Base-by-base conservation (phyloP, 2,797 vertebrate genomes). In the Cebuella pygmaea region DNA sequence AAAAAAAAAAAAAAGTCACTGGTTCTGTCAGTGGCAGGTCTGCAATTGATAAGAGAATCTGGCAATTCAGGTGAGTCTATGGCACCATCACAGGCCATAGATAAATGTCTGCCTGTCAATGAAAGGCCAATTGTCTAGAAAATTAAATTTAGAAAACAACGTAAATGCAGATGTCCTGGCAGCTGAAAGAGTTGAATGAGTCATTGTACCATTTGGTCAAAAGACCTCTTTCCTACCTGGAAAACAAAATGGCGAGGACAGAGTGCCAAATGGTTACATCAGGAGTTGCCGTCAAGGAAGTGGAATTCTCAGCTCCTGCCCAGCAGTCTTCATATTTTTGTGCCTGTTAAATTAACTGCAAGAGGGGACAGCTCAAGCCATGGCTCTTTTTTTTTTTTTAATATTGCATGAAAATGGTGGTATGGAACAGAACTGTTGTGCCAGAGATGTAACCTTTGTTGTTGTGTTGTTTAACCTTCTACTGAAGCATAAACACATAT, bases 131-230 rank as follows among this genome's bases (percentile, higher is more conserved):
- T 95, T 97, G 97, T 97, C 93, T 98, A 96, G 98, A 98, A 99
- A 98, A 99, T 98, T 92, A 97, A 93, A 96, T 98, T 98, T 96
- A 95, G 97, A 97, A 97, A 93, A 97, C 26, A 95, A 95, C 95
- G 97, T 97, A 98, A 98, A 97, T 97, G 97, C 93, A 94, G 96
- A 86, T 80, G 95, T 94, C 95, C 95, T 95, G 24, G 57, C 95
- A 95, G 75, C 97, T 98, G 39, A 96, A 98, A 98, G 97, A 95
- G 15, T 98, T 97, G 97, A 98, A 81, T 98, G 98, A 98, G 86
- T 98, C 98, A 97, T 96, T 97, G 93, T 95, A 76, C 87, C 83
- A 30, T 98, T 98, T 98, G 78, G 87, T 88, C 88, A 85, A 93
- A 90, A 95, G 88, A 20, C 93, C 22, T 57, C 27, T 92, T 27